Evolutionary conservation across 2,888 invertebrate species (phyloP), one percentile per base, ranked within the genome.

Genomic region (Leptopilina syphax): DNA sequence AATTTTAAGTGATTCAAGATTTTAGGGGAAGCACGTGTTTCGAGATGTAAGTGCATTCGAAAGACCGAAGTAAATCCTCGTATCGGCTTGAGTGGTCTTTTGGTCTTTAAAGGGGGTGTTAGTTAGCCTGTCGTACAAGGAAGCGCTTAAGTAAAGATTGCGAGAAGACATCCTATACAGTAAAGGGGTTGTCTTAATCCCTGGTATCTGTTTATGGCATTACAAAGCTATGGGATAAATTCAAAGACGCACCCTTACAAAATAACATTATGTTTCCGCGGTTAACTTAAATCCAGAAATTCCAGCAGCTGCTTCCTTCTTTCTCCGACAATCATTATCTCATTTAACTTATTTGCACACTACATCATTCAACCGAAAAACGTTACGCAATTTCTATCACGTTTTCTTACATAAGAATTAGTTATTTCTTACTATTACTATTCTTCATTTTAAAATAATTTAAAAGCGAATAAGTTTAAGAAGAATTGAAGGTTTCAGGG

Each of bases 161-260:
- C 80, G 78, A 80, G 66, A 77, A 81, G 79, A 78, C 66, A 81
- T 76, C 79, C 79, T 85, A 34, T 34, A 84, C 84, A 84, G 84
- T 86, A 84, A 88, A 86, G 86, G 88, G 88, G 86, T 87, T 87
- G 87, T 83, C 88, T 88, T 90, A 90, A 90, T 90, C 89, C 89
- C 83, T 84, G 79, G 83, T 86, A 87, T 88, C 88, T 90, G 90
- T 88, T 90, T 87, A 87, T 84, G 89, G 90, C 87, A 89, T 89
- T 89, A 89, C 86, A 81, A 86, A 83, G 86, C 87, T 88, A 88
- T 86, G 84, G 87, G 88, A 89, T 85, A 85, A 88, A 88, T 88
- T 85, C 85, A 50, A 84, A 87, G 86, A 86, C 83, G 83, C 82
- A 80, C 73, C 73, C 73, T 54, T 57, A n/a, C 73, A 27, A 81